Evolutionary conservation across 1,140 invertebrate species (phyloP).

Genomic region (Pogonomyrmex californicus): DNA sequence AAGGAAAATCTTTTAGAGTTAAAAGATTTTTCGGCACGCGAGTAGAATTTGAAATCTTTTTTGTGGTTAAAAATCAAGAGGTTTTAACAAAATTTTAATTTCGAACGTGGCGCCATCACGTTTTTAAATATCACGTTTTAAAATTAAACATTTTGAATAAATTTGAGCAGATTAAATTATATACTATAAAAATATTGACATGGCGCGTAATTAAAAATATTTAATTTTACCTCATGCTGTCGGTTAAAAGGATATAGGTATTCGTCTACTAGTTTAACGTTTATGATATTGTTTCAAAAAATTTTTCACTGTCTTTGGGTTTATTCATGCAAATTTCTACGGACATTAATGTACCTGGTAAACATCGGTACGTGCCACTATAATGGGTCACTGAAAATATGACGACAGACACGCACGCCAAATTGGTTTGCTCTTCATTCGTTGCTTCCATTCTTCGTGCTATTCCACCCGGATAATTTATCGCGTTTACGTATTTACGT

Average conservation of each 20-base stretch:
- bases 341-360: conserved; percentile 42
- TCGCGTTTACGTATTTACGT: conserved; percentile 30
- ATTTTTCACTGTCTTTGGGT: not conserved
- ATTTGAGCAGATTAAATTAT: not conserved
- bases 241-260: not conserved
- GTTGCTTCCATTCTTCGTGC: conserved; percentile 3
- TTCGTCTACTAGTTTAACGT: not conserved
- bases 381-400: conserved; percentile 53
- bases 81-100: conserved; percentile 1
- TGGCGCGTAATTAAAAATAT: not conserved
- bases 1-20: not conserved
- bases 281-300: conserved; percentile 31
- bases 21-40: not conserved
- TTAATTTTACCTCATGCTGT: not conserved
- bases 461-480: not conserved
- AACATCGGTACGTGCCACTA: conserved; percentile 47
- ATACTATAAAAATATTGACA: not conserved
- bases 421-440: conserved; percentile 58
- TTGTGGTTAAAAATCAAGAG: not conserved
- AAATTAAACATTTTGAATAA: not conserved
- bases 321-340: conserved; percentile 49
- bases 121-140: not conserved
- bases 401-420: not conserved
- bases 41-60: not conserved
- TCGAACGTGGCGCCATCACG: not conserved